Evolutionary conservation across 30 jellyfish, hydroid and myxozoan species (phyloP).

Genomic region (Hydractinia symbiolongicarpus): DNA sequence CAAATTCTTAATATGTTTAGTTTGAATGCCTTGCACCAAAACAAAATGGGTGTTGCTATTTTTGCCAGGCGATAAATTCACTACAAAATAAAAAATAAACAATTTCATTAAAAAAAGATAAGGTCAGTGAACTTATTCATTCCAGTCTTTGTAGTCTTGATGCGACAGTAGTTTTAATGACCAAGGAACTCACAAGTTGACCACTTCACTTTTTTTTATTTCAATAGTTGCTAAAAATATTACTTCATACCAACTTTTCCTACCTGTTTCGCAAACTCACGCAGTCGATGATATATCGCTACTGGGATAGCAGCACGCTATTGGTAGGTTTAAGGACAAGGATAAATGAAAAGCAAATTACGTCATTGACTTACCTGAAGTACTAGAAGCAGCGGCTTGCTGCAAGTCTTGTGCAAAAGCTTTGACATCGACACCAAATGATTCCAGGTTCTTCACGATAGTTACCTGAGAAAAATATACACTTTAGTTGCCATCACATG

Average conservation of each 20-base stretch:
- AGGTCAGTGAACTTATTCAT: too few species aligned
- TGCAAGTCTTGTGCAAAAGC: slow-evolving; percentile 80
- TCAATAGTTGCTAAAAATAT: too few species aligned
- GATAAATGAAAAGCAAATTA: neutral
- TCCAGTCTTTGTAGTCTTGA: too few species aligned
- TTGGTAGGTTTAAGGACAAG: too few species aligned
- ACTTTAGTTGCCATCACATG: neutral
- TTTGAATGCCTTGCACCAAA: slow-evolving; percentile 78
- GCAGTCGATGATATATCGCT: neutral
- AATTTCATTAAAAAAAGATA: too few species aligned
- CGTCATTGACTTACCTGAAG: slow-evolving; percentile 47
- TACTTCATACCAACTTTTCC: too few species aligned
- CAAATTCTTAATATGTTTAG: slow-evolving; percentile 54
- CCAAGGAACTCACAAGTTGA: too few species aligned
- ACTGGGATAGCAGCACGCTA: neutral
- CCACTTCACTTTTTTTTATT: too few species aligned
- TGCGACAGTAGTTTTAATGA: too few species aligned
- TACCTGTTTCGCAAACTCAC: too few species aligned
- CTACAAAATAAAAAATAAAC: neutral
- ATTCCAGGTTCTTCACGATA: slow-evolving; percentile 65
- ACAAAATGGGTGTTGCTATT: slow-evolving; percentile 1
- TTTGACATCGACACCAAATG: slow-evolving; percentile 81
- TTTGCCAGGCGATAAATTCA: slow-evolving; percentile 29
- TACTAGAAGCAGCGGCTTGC: slow-evolving; percentile 96
- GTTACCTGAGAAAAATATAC: slow-evolving; percentile 59